phyloP scores from a whole-genome alignment of 2,113 vertebrate species.

The Sylvicapra grimmia region DNA sequence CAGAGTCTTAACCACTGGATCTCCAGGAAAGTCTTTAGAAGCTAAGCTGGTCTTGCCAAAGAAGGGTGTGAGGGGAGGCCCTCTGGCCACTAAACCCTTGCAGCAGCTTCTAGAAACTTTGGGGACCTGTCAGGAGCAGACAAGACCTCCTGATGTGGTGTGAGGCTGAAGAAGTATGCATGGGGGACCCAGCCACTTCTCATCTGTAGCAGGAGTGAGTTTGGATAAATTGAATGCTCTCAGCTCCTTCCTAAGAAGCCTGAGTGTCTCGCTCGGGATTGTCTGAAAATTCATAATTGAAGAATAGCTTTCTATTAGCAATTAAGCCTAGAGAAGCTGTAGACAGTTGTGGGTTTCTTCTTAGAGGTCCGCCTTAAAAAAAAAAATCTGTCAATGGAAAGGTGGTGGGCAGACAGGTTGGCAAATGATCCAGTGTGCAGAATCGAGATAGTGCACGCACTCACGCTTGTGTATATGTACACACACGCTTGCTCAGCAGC shows the following conservation, averaged over 20 bases:
- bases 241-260: background rate
- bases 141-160: no score
- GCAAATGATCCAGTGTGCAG: fast-evolving
- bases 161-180: background rate
- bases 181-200: background rate
- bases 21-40: background rate
- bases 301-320: background rate
- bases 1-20: background rate
- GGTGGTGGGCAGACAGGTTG: background rate
- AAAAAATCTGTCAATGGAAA: background rate
- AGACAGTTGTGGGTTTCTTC: background rate
- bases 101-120: background rate
- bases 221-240: background rate
- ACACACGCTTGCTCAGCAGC: no score
- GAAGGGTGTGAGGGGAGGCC: background rate
- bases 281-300: background rate
- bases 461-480: fast-evolving
- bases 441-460: background rate
- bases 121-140: background rate
- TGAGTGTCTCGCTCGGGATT: background rate
- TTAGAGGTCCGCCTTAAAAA: background rate
- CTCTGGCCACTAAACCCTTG: background rate
- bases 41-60: background rate
- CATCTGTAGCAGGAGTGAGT: background rate
- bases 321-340: background rate